Conservation (phyloP, 2,888 invertebrate species). For the Spodoptera picta region DNA sequence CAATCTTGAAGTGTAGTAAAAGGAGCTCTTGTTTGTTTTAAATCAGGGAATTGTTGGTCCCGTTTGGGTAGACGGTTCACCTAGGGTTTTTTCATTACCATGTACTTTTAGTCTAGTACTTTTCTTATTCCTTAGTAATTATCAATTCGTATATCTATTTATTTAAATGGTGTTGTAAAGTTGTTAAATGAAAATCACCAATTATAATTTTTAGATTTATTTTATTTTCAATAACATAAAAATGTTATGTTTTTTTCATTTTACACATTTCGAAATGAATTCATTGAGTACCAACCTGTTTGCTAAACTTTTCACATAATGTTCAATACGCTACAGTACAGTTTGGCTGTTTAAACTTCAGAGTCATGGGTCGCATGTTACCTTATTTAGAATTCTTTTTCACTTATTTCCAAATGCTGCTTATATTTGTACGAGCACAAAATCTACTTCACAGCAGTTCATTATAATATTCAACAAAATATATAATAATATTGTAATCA, state of each 20-base stretch:
- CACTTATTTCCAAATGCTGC: conserved; percentile 88
- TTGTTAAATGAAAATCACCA: conserved; percentile 65
- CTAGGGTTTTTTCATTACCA: too few relatives aligned
- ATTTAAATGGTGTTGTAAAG: neutral
- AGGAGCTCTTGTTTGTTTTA: too few relatives aligned
- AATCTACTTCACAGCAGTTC: conserved; percentile 82
- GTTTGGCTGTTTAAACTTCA: conserved; percentile 80
- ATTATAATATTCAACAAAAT: conserved; percentile 85
- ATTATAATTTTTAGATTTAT: conserved; percentile 85
- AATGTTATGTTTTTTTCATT: conserved; percentile 87
- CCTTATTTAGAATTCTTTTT: conserved; percentile 80
- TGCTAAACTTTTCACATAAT: conserved; percentile 83
- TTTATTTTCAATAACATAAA: conserved; percentile 90
- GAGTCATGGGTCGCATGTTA: conserved; percentile 76
- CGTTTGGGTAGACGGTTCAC: too few relatives aligned
- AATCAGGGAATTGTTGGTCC: too few relatives aligned
- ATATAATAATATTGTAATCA: conserved; percentile 80
- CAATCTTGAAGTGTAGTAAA: too few relatives aligned
- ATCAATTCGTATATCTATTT: too few relatives aligned
- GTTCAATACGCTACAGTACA: conserved; percentile 81
- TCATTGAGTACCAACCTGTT: conserved; percentile 83
- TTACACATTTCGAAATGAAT: conserved; percentile 86
- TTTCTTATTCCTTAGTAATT: too few relatives aligned
- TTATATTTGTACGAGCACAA: conserved; percentile 82
- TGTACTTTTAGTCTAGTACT: too few relatives aligned